phyloP scores from a whole-genome alignment of 2,888 invertebrate species.

The Esperia sulphurella region DNA sequence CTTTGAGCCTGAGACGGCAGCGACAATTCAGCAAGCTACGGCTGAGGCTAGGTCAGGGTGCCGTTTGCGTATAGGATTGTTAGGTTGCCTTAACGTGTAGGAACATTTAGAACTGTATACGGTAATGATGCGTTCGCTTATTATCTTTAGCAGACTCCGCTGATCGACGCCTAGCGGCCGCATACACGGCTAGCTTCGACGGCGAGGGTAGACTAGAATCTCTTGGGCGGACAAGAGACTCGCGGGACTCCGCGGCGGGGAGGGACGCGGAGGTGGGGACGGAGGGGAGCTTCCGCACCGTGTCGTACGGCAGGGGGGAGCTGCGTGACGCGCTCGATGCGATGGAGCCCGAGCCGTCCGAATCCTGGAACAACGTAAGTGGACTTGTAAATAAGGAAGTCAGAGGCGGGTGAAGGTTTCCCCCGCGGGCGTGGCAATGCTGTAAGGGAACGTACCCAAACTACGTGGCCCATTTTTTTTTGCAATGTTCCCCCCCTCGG shows the following conservation, averaged over 20 bases:
- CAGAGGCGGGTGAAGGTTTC: too few relatives aligned
- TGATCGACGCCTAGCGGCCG: conserved; percentile 71
- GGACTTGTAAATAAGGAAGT: too few relatives aligned
- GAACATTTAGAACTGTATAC: conserved; percentile 82
- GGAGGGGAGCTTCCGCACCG: conserved; percentile 65
- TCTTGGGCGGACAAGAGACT: conserved; percentile 65
- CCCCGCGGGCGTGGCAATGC: too few relatives aligned
- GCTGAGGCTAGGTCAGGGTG: too few relatives aligned
- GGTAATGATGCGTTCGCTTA: conserved; percentile 82
- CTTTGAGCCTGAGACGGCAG: too few relatives aligned
- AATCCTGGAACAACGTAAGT: conserved; percentile 46
- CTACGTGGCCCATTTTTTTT: too few relatives aligned
- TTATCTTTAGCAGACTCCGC: conserved; percentile 81
- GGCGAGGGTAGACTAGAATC: conserved; percentile 80
- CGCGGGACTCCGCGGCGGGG: conserved; percentile 73
- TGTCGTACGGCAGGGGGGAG: conserved; percentile 67
- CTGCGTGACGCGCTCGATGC: conserved; percentile 66
- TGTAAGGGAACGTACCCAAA: too few relatives aligned
- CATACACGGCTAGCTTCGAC: conserved; percentile 81
- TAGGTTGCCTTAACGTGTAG: too few relatives aligned
- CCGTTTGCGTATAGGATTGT: too few relatives aligned
- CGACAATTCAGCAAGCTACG: too few relatives aligned
- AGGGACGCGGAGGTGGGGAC: conserved; percentile 72
- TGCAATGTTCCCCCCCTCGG: too few relatives aligned
- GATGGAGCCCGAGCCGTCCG: conserved; percentile 68